Conservation (phyloP, 1,140 invertebrate species). For the Tetranychus cinnabarinus region DNA sequence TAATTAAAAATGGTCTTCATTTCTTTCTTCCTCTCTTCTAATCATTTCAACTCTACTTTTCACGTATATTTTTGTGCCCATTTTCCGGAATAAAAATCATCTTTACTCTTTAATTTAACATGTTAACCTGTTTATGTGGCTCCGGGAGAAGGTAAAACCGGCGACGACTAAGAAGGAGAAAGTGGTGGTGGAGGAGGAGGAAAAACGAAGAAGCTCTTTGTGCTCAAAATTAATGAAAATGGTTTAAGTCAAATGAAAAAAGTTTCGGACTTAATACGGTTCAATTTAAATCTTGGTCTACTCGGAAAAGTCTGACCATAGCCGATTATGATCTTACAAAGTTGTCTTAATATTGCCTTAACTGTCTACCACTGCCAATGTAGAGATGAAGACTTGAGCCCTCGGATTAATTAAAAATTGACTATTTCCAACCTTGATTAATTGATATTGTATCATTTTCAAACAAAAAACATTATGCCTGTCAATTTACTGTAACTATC, state of each 20-base stretch:
- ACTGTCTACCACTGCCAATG: neutral
- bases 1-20: neutral
- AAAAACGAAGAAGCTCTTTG: no score
- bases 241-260: neutral
- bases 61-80: no score
- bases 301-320: constrained; percentile 42
- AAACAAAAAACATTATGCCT: no score
- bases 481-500: no score
- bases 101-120: no score
- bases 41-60: neutral
- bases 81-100: no score
- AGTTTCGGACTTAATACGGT: neutral
- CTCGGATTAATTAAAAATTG: neutral
- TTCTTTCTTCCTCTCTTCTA: neutral
- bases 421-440: no score
- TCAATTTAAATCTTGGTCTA: constrained; percentile 25
- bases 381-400: neutral
- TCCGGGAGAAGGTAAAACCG: no score
- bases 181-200: no score
- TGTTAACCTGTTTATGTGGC: no score
- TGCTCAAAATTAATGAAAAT: neutral
- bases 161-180: no score
- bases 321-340: constrained; percentile 82
- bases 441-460: no score
- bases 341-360: constrained; percentile 34